Base-by-base conservation (phyloP, 2,888 invertebrate species). In the Protonemura montana region DNA sequence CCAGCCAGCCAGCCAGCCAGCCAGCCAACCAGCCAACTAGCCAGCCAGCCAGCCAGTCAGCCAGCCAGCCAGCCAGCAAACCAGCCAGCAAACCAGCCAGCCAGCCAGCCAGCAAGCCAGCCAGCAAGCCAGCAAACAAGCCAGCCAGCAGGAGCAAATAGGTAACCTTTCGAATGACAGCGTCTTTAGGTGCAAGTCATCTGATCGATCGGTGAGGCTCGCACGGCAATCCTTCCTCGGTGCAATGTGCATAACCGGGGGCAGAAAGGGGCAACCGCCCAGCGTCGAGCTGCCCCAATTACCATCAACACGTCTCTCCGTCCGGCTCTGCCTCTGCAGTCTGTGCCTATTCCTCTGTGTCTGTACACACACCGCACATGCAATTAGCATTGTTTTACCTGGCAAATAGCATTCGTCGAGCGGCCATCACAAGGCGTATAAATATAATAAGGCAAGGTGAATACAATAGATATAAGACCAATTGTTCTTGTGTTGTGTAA, bases 341-440 rank as follows among this genome's bases (percentile, higher is more conserved):
- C 35, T 35, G 35, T 35, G 35, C 35, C 35, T 35, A 35, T 59
- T 10, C 59, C 59, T 59, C 59, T 59, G 21, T 21, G 16, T 59
- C 59, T 59, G 59, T 59, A 59, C 13, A 21, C 21, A 59, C 59
- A 59, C 59, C 59, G 59, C 59, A 1, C 21, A 59, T 59, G 59
- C 59, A 59, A 59, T 59, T 59, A 59, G 59, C 59, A 59, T 59
- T 59, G 59, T 59, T 59, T 59, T 59, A 59, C 59, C 59, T 59
- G 59, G 59, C 59, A 59, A 59, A 59, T 59, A 59, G 59, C 59
- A 59, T 10, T 59, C 59, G 59, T 16, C 3, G 59, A 59, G 59
- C 59, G 59, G 59, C 59, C 59, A 59, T 59, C 59, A 59, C 59
- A 59, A 59, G 59, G 59, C 59, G 13, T 59, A 59, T 59, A 59